phyloP scores from a whole-genome alignment of 2,113 vertebrate species.

The Vireo altiloquus region DNA sequence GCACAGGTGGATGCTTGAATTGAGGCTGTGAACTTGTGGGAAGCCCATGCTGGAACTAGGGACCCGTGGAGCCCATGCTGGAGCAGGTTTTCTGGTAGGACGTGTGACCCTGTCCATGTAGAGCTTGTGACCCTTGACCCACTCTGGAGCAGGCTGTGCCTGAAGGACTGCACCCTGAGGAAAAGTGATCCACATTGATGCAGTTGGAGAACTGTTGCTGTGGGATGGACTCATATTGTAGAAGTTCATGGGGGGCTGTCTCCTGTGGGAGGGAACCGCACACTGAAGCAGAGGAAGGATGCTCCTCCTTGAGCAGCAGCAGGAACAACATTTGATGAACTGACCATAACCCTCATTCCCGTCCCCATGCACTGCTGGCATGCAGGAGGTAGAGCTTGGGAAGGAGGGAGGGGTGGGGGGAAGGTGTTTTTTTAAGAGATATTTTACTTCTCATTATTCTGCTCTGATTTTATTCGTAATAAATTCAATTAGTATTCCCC shows the following conservation, averaged over 20 bases:
- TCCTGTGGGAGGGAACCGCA: neutral
- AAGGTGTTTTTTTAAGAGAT: neutral
- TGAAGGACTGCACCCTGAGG: neutral
- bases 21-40: neutral
- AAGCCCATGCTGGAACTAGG: neutral
- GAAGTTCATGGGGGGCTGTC: neutral
- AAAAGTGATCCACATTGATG: neutral
- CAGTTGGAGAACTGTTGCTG: neutral
- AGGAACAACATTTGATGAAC: neutral
- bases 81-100: neutral
- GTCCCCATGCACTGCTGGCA: accelerated
- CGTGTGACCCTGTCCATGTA: neutral
- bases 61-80: neutral
- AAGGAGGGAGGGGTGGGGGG: neutral
- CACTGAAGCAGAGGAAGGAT: neutral
- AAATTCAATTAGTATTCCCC: neutral
- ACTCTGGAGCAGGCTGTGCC: neutral
- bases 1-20: neutral
- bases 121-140: neutral
- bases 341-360: neutral
- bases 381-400: neutral
- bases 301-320: neutral
- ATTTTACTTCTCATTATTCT: neutral
- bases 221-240: neutral
- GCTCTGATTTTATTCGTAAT: neutral